Percentiles rank a stretch among this genome's conserved stretches.
Evolutionary conservation across 2,888 invertebrate species (phyloP).

Genomic region (Drosophila setosimentum): DNA sequence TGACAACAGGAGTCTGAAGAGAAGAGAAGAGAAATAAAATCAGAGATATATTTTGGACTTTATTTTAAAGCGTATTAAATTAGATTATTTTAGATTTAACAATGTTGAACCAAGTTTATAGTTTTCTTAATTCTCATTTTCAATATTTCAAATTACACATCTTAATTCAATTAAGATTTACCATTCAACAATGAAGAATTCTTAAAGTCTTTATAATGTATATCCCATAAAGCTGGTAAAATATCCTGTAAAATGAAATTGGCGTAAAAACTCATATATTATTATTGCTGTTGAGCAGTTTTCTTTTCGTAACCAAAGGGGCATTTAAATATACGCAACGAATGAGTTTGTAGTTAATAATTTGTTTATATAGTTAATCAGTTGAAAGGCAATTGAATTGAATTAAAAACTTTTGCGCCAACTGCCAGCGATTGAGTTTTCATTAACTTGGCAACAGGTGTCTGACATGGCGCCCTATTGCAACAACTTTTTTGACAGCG

Average conservation of each 20-base stretch:
- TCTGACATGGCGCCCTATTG: slow-evolving; percentile 45
- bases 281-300: background rate
- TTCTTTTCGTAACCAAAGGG: too few species aligned
- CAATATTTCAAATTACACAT: too few species aligned
- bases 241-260: background rate
- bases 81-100: too few species aligned
- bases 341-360: slow-evolving; percentile 1
- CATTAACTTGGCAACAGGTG: slow-evolving; percentile 67
- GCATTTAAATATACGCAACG: background rate
- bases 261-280: too few species aligned
- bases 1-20: slow-evolving; percentile 51
- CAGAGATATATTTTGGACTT: background rate
- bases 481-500: slow-evolving; percentile 67
- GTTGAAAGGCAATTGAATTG: slow-evolving; percentile 14
- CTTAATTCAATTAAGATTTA: too few species aligned
- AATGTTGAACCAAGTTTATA: too few species aligned
- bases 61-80: background rate
- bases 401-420: slow-evolving; percentile 31
- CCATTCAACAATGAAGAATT: background rate
- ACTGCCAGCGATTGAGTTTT: slow-evolving; percentile 47
- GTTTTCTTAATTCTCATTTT: too few species aligned
- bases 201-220: background rate
- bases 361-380: slow-evolving; percentile 4
- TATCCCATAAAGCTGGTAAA: too few species aligned
- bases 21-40: background rate